A percentile compares a stretch with the other conserved stretches of the same genome.
Evolutionary conservation across 2,797 vertebrate species (phyloP).

Genomic region (Urocyon cinereoargenteus): DNA sequence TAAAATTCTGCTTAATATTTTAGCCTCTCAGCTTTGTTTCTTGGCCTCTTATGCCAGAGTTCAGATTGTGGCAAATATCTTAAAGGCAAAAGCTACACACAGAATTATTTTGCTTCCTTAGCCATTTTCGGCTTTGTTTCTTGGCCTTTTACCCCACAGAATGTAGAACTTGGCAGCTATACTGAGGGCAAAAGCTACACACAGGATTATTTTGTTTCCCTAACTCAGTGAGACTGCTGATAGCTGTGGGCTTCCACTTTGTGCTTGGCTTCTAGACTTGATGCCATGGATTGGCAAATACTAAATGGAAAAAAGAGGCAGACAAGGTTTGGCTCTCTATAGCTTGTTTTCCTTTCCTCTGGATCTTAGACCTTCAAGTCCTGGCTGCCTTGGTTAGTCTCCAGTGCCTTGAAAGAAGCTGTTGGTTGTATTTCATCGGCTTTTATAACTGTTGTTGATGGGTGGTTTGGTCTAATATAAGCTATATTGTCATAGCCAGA

Average conservation of each 20-base stretch:
- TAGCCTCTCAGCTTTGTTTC: conserved; percentile 14
- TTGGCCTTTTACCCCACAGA: neutral
- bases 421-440: neutral
- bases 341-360: neutral
- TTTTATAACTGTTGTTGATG: neutral
- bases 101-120: too few relatives aligned
- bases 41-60: neutral
- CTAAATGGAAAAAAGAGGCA: neutral
- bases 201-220: neutral
- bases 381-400: neutral
- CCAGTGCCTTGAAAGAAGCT: neutral
- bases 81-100: too few relatives aligned
- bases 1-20: neutral
- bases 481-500: neutral
- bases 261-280: neutral
- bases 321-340: neutral
- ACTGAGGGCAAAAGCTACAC: neutral
- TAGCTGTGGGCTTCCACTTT: neutral
- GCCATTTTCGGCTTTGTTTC: conserved; percentile 12
- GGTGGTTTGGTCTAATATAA: neutral
- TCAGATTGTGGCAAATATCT: too few relatives aligned
- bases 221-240: neutral
- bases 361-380: neutral
- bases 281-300: neutral
- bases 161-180: neutral